Conservation (phyloP, 1,140 invertebrate species). For the Drosophila gunungcola region DNA sequence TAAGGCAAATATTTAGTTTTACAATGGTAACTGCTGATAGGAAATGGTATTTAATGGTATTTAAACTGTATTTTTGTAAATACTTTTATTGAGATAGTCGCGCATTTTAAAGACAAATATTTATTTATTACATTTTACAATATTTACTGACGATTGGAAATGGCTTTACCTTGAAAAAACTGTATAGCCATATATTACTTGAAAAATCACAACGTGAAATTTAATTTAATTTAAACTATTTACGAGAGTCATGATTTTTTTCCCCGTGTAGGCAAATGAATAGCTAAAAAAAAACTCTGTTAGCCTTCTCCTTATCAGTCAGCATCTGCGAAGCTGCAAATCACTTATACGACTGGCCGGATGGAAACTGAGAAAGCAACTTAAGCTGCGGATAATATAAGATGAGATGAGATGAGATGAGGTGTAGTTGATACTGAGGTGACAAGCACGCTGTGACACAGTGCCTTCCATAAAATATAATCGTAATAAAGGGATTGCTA, state of each 20-base stretch:
- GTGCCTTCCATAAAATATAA: slow-evolving; percentile 5
- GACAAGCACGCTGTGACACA: slow-evolving; percentile 31
- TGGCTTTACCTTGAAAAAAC: too few relatives aligned
- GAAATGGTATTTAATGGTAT: too few relatives aligned
- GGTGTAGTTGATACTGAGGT: slow-evolving; percentile 3
- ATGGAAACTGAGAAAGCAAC: slow-evolving; percentile 13
- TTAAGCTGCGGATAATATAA: background rate
- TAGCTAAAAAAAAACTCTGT: background rate
- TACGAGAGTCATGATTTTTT: background rate
- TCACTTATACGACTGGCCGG: slow-evolving; percentile 37
- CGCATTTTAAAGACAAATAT: too few relatives aligned
- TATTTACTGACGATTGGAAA: too few relatives aligned
- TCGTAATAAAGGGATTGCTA: slow-evolving; percentile 18
- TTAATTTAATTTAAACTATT: too few relatives aligned
- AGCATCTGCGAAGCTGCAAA: slow-evolving; percentile 45
- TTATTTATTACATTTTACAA: too few relatives aligned
- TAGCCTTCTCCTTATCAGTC: slow-evolving; percentile 42
- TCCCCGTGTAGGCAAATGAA: slow-evolving; percentile 12
- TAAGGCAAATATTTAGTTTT: too few relatives aligned
- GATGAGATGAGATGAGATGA: background rate
- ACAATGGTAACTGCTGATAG: too few relatives aligned
- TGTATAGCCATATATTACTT: background rate
- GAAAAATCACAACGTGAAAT: too few relatives aligned
- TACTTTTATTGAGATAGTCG: too few relatives aligned
- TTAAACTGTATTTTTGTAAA: too few relatives aligned